Percentiles rank a stretch among this genome's conserved stretches.
Conservation (phyloP, 2,888 invertebrate genomes). For the Drosophila lacicola region DNA sequence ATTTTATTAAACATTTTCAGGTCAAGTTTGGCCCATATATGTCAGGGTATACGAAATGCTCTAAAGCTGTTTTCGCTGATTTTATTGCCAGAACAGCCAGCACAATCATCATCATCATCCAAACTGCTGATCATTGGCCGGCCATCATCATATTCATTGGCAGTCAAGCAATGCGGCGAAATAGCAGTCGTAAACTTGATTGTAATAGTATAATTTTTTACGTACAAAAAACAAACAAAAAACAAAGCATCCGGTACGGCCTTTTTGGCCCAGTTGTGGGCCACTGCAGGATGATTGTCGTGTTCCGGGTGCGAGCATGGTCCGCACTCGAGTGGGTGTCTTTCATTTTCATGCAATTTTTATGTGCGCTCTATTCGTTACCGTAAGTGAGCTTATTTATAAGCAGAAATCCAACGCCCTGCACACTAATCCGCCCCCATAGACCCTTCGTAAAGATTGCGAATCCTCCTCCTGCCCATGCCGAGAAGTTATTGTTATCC, state of each 20-base stretch:
- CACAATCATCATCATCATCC: constrained; percentile 57
- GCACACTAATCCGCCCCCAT: constrained; percentile 57
- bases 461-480: constrained; percentile 8
- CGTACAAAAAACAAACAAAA: constrained; percentile 33
- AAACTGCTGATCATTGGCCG: constrained; percentile 43
- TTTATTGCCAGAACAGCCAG: constrained; percentile 29
- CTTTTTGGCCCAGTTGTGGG: constrained; percentile 19
- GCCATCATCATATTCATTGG: constrained; percentile 69
- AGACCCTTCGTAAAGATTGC: constrained; percentile 42
- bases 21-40: not conserved
- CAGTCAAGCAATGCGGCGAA: constrained; percentile 64
- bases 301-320: not conserved
- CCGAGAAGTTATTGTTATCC: constrained; percentile 79
- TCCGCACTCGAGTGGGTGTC: constrained; percentile 30
- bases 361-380: constrained; percentile 63
- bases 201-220: constrained; percentile 75
- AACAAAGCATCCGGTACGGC: constrained; percentile 27
- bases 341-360: constrained; percentile 75
- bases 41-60: not conserved
- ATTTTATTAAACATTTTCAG: not conserved
- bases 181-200: constrained; percentile 77
- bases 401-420: constrained; percentile 16
- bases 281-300: constrained; percentile 28
- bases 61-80: constrained; percentile 12
- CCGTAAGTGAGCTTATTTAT: constrained; percentile 50